Evolutionary conservation across 2,888 invertebrate genomes (phyloP), one percentile per base, ranked within the genome.

Genomic region (Cataglyphis altisquamis): DNA sequence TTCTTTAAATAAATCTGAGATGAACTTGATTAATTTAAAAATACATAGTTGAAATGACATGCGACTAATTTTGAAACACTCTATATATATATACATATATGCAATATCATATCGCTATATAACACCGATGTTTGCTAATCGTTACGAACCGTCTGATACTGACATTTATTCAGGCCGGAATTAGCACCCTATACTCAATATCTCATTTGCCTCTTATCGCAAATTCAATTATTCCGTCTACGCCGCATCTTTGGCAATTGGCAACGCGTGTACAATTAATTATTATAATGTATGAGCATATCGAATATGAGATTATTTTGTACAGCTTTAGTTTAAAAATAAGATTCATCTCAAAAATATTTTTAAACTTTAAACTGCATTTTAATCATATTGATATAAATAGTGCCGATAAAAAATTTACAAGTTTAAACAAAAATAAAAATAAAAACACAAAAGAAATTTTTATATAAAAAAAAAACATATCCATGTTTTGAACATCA

Each of bases 111-210:
- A 29, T 21, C 29, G n/a, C 62, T 74, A 62, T 55, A 57, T 25
- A 36, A 63, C 41, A 75, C 52, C 75, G 75, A 84, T 84, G 84
- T 78, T 78, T 48, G 67, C 82, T 83, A 83, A 84, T 84, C 64
- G 55, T 82, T 83, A 83, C 60, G 70, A 88, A 74, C 45, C 57
- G 60, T 41, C 77, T 83, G 73, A 83, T 86, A 80, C 64, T 45
- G n/a, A 45, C 84, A 86, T 87, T 86, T 84, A 81, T 88, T 70
- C 81, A 72, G 57, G 45, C 25, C 18, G 25, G 62, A 68, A 88
- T 86, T 87, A 63, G 41, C 12, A 63, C 9, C 29, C 48, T 21
- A 45, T 21, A 66, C 72, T 83, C 60, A 39, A 29, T 36, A 41
- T 18, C 57, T 55, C n/a, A n/a, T 80, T 60, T 72, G 60, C 68